Evolutionary conservation across 2,113 vertebrate species (phyloP).

Genomic region (Cottus gobio): DNA sequence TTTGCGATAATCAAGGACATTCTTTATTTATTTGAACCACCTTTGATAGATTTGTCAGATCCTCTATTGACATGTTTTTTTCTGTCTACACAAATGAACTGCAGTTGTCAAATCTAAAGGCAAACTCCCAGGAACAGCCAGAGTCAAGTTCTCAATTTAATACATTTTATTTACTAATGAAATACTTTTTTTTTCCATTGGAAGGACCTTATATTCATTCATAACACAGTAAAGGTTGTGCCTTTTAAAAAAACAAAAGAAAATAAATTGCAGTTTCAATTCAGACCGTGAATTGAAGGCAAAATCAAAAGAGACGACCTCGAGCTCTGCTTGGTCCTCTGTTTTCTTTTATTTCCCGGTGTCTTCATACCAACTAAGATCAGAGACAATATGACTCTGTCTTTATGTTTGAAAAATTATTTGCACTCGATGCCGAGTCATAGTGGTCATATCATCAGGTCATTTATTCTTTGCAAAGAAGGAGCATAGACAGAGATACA

Average conservation of each 20-base stretch:
- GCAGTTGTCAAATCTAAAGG: neutral
- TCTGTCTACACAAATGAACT: constrained; percentile 3
- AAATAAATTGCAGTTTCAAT: constrained; percentile 10
- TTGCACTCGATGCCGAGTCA: no score
- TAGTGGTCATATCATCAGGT: no score
- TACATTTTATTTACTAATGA: constrained; percentile 25
- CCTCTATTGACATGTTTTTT: neutral
- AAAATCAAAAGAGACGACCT: constrained; percentile 40
- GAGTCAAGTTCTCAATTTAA: constrained; percentile 2
- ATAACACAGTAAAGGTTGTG: constrained; percentile 34
- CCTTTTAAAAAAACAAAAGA: neutral
- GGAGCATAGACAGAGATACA: no score
- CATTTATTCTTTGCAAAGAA: no score
- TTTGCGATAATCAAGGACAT: neutral
- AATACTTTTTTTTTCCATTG: neutral
- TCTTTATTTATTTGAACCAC: neutral
- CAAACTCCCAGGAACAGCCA: neutral
- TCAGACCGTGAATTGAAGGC: constrained; percentile 21
- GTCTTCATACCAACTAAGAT: neutral
- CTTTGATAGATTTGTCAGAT: neutral
- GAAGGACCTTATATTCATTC: constrained; percentile 14
- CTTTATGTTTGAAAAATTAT: no score
- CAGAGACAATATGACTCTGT: neutral
- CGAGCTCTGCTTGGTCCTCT: neutral
- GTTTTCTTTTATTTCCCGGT: neutral